phyloP scores from a whole-genome alignment of 1,140 invertebrate species.

The Drosophila ogumai region DNA sequence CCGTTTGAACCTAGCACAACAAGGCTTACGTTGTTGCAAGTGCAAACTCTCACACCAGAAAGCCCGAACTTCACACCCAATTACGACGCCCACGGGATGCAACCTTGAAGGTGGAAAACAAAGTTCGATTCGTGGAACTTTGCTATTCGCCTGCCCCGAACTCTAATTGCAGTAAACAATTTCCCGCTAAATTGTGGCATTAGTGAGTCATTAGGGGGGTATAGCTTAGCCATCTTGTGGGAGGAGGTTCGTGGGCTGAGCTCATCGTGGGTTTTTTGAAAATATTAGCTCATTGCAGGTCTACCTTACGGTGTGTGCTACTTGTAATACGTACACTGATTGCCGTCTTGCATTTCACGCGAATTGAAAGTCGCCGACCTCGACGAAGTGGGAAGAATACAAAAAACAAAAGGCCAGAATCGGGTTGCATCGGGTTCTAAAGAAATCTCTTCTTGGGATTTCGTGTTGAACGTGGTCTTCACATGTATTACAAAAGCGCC shows the following conservation, averaged over 20 bases:
- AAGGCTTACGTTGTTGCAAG: slow-evolving; percentile 17
- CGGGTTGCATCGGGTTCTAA: slow-evolving; percentile 36
- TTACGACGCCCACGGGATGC: slow-evolving; percentile 24
- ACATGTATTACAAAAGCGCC: slow-evolving; percentile 20
- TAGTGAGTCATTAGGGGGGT: slow-evolving; percentile 55
- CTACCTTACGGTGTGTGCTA: neutral
- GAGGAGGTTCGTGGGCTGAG: slow-evolving; percentile 14
- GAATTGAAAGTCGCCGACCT: slow-evolving; percentile 67
- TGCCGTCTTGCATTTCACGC: slow-evolving; percentile 55
- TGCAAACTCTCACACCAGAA: slow-evolving; percentile 16
- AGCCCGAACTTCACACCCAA: slow-evolving; percentile 29
- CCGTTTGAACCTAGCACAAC: slow-evolving; percentile 39
- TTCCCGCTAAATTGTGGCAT: slow-evolving; percentile 64
- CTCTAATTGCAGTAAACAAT: slow-evolving; percentile 68
- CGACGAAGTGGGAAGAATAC: slow-evolving; percentile 7
- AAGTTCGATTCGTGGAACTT: slow-evolving; percentile 53
- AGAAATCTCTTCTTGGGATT: slow-evolving; percentile 33
- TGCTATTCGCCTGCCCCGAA: slow-evolving; percentile 26
- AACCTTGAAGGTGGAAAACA: slow-evolving; percentile 70
- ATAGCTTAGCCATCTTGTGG: neutral
- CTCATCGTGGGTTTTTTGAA: slow-evolving; percentile 31
- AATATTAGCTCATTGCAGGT: slow-evolving; percentile 29
- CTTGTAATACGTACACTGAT: neutral
- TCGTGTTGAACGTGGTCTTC: slow-evolving; percentile 30
- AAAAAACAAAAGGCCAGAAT: slow-evolving; percentile 34